Percentiles rank a stretch among this genome's conserved stretches.
Conservation (phyloP, 2,888 invertebrate species). For the Hyalella azteca region DNA sequence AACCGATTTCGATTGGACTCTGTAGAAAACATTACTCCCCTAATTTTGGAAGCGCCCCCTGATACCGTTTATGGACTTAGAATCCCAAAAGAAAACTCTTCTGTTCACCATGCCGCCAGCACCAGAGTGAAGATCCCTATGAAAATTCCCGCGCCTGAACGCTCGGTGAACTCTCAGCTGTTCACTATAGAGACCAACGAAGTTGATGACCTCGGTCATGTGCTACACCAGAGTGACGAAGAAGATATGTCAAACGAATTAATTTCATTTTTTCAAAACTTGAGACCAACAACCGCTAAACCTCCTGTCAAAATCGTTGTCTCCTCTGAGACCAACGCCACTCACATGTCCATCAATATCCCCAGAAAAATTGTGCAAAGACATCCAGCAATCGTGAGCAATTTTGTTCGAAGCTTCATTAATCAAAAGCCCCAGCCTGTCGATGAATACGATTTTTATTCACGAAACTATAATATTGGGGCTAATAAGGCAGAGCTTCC, state of each 20-base stretch:
- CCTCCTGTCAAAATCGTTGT: background rate
- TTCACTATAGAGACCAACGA: background rate
- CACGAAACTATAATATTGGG: too few species aligned
- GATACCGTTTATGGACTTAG: background rate
- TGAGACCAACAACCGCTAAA: background rate
- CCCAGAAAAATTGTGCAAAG: background rate
- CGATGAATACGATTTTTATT: too few species aligned
- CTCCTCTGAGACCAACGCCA: background rate
- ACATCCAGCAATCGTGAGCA: background rate
- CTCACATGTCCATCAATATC: background rate
- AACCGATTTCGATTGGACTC: background rate
- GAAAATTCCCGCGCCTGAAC: background rate
- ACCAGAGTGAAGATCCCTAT: background rate
- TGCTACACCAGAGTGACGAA: too few species aligned
- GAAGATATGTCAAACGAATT: background rate
- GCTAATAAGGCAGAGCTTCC: too few species aligned
- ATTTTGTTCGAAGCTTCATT: slow-evolving; percentile 7
- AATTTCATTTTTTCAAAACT: background rate
- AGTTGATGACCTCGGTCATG: background rate
- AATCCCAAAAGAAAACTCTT: background rate
- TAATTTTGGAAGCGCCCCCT: too few species aligned
- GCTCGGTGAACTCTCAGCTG: background rate
- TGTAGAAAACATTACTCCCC: background rate
- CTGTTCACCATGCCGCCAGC: background rate
- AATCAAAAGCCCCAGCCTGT: background rate